Evolutionary conservation across 2,888 invertebrate species (phyloP).

Genomic region (Myopa tessellatipennis): DNA sequence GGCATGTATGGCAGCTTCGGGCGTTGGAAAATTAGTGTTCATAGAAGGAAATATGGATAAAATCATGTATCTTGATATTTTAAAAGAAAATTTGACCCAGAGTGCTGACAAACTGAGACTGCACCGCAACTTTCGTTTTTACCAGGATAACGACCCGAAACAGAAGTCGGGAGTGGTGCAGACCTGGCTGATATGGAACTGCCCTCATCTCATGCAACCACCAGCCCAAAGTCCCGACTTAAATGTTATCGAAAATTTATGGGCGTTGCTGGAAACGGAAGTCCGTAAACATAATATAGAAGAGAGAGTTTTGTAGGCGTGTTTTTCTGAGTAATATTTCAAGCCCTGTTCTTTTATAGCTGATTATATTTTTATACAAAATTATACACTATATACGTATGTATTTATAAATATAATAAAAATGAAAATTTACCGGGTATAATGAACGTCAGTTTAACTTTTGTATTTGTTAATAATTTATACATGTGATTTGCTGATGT

Average conservation of each 20-base stretch:
- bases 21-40: slow-evolving; percentile 38
- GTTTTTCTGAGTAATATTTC: not conserved
- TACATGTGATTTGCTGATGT: not conserved
- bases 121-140: slow-evolving; percentile 19
- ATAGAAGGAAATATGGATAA: slow-evolving; percentile 22
- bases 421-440: not conserved
- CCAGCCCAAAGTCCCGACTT: too few relatives aligned
- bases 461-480: not conserved
- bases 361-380: not conserved
- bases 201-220: slow-evolving; percentile 38
- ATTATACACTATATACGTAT: not conserved
- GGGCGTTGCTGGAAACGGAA: too few relatives aligned
- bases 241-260: too few relatives aligned
- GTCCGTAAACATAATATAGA: too few relatives aligned
- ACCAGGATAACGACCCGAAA: slow-evolving; percentile 39
- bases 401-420: not conserved
- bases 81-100: not conserved
- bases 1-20: slow-evolving; percentile 32
- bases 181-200: slow-evolving; percentile 42
- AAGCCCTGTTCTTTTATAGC: not conserved
- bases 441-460: not conserved
- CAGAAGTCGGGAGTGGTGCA: slow-evolving; percentile 41
- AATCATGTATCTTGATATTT: too few relatives aligned
- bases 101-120: slow-evolving; percentile 31
- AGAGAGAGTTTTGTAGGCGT: not conserved